Percentiles rank a stretch among this genome's conserved stretches.
Conservation (phyloP, 2,888 invertebrate genomes). For the Cheiracanthium punctorium region DNA sequence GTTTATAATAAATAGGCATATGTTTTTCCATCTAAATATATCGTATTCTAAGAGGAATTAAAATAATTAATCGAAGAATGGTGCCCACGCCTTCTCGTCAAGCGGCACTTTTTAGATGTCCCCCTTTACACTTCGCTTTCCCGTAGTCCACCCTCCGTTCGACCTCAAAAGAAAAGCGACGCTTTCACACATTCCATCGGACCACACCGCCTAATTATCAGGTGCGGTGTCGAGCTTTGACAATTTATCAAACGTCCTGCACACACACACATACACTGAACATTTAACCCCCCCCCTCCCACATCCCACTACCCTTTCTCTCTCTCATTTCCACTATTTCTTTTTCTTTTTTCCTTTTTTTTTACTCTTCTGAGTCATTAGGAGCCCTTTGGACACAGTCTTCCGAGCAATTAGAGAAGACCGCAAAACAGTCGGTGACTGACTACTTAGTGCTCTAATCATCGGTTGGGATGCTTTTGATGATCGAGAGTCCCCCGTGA, state of each 20-base stretch:
- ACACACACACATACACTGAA: background rate
- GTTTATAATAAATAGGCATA: no score
- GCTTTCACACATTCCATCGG: constrained; percentile 40
- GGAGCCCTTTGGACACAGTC: constrained; percentile 42
- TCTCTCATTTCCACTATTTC: no score
- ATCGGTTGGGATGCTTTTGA: constrained; percentile 34
- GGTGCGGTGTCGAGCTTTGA: constrained; percentile 58
- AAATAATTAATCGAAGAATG: no score
- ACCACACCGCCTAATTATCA: constrained; percentile 53
- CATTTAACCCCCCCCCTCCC: background rate
- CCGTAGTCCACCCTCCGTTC: background rate
- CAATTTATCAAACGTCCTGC: constrained; percentile 51
- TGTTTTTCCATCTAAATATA: no score
- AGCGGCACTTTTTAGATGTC: constrained; percentile 18
- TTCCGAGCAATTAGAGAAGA: constrained; percentile 46
- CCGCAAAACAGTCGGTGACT: constrained; percentile 62
- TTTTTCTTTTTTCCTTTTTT: background rate
- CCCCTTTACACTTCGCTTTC: constrained; percentile 9
- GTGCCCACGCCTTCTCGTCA: no score
- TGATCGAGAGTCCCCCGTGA: constrained; percentile 49
- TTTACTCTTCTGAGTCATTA: constrained; percentile 30
- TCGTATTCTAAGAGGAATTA: no score
- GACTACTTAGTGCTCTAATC: constrained; percentile 49
- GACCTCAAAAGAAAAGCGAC: constrained; percentile 37
- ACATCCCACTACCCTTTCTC: no score